Base-by-base conservation (phyloP, 2,888 invertebrate genomes). In the Sesia apiformis region DNA sequence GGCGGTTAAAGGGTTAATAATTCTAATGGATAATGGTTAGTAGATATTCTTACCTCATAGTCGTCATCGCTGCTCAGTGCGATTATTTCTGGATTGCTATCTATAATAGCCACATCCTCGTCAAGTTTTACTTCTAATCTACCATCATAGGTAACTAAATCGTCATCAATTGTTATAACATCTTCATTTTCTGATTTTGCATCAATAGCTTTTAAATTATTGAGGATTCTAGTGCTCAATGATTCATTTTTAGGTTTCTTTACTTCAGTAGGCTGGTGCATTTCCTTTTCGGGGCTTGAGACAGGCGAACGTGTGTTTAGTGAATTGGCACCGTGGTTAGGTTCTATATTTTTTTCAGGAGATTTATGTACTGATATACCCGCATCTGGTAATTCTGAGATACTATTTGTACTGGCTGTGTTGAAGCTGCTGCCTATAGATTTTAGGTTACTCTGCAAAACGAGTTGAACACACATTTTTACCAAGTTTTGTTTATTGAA, bases 61-160 rank as follows among this genome's bases (percentile, higher is more conserved):
- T 88, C 89, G 39, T 88, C 88, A 59, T 88, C 89, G 54, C 90
- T 90, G 71, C 89, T 90, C 7, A 89, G 64, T 5, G 82, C 81
- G 41, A 90, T 85, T 6, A 90, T 72, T 62, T 85, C 85, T 4
- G 79, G 74, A 52, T 74, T 72, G 1, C 62, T 66, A 52, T 86
- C 85, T 53, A 87, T 72, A 7, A 88, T 81, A 3, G 85, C 76
- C 6, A 88, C 74, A 54, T 88, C 87, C 63, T 88, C 85, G 59
- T 23, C 23, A 23, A 23, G 1, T 23, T 86, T 60, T 74, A 42
- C 70, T 38, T 23, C 23, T 23, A 23, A 23, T 23, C 23, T 23
- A 23, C 23, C 23, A 23, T 23, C 23, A 23, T 23, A 2, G 23
- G 23, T 23, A 23, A 23, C 2, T 2, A 23, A 23, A 23, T 52